Conservation (phyloP, 2,113 vertebrate genomes). For the Carassius auratus region DNA sequence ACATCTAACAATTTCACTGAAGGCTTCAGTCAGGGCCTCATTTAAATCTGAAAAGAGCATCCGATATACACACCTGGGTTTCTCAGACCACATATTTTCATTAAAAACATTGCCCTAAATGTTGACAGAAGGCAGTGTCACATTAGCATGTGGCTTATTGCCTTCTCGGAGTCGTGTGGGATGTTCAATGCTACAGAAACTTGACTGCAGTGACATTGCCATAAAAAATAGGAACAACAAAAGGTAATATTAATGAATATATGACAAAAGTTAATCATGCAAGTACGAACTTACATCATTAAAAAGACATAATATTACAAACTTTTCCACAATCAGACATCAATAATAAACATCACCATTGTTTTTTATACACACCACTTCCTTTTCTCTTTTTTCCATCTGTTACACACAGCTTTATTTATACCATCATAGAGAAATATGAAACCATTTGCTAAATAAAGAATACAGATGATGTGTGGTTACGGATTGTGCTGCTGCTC, state of each 20-base stretch:
- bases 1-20: constrained; percentile 2
- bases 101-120: constrained; percentile 17
- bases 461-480: background rate
- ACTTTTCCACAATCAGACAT: background rate
- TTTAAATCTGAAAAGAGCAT: constrained; percentile 43
- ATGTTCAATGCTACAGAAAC: constrained; percentile 55
- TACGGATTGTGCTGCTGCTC: constrained; percentile 54
- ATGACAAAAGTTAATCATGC: background rate
- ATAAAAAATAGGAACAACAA: constrained; percentile 43
- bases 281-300: background rate
- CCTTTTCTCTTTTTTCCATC: background rate
- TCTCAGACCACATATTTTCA: constrained; percentile 37
- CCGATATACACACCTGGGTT: constrained; percentile 41
- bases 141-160: background rate
- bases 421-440: background rate
- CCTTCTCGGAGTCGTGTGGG: constrained; percentile 19
- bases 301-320: background rate
- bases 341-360: background rate
- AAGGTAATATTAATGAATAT: constrained; percentile 23
- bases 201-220: constrained; percentile 29
- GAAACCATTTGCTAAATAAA: background rate
- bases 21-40: background rate
- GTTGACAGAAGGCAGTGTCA: background rate
- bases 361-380: background rate
- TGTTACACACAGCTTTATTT: background rate